These are phyloP conservation scores for Aphelinus certus DNA, from an alignment of 1,140 invertebrate species.

Conservation along the genomic window DNA sequence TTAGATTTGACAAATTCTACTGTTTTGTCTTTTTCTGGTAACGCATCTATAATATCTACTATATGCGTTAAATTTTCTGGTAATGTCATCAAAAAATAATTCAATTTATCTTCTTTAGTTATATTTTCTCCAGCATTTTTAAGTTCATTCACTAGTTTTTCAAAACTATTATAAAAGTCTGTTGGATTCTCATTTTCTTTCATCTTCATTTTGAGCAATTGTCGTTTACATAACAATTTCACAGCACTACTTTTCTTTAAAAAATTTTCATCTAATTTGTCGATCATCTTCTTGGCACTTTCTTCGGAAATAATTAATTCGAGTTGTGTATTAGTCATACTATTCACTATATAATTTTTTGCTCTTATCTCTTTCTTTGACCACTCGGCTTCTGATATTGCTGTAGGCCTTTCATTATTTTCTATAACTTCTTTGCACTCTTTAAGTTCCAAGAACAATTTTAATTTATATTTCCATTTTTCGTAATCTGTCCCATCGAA, in stretches of 20 bases:
- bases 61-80: constrained; percentile 39
- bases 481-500: constrained; percentile 39
- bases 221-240: constrained; percentile 46
- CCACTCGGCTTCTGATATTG: constrained; percentile 37
- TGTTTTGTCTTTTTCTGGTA: constrained; percentile 36
- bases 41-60: constrained; percentile 36
- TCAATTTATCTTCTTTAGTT: constrained; percentile 50
- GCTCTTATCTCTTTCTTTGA: constrained; percentile 46
- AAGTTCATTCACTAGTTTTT: constrained; percentile 47
- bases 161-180: constrained; percentile 50
- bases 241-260: constrained; percentile 47
- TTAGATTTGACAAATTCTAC: constrained; percentile 41
- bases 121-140: constrained; percentile 47
- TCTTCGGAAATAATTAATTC: constrained; percentile 45
- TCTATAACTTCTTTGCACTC: constrained; percentile 34
- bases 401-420: constrained; percentile 20
- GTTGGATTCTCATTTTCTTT: constrained; percentile 42
- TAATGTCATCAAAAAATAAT: constrained; percentile 52
- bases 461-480: constrained; percentile 39
- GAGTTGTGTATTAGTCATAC: constrained; percentile 48
- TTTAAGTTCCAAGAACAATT: constrained; percentile 38
- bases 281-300: constrained; percentile 46
- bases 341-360: constrained; percentile 49
- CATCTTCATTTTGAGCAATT: constrained; percentile 44
- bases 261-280: constrained; percentile 48